Conservation (phyloP, 2,113 vertebrate genomes). For the Morone saxatilis region DNA sequence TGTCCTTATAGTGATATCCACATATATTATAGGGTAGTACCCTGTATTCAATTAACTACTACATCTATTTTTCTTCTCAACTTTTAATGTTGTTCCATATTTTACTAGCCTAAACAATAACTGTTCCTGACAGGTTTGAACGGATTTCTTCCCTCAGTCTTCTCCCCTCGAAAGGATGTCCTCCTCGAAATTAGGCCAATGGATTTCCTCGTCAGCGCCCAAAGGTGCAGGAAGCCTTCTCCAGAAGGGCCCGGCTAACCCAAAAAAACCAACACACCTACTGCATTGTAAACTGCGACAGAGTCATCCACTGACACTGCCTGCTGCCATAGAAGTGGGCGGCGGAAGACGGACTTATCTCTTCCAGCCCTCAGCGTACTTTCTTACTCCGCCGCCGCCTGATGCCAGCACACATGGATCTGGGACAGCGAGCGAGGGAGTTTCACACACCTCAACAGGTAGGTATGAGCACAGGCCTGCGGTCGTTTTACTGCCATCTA, state of each 20-base stretch:
- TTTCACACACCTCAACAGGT: slow-evolving; percentile 41
- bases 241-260: background rate
- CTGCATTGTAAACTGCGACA: background rate
- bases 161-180: background rate
- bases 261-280: slow-evolving; percentile 50
- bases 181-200: slow-evolving; percentile 11
- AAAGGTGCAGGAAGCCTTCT: slow-evolving; percentile 44
- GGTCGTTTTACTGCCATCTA: no score
- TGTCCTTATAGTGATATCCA: background rate
- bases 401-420: slow-evolving; percentile 17
- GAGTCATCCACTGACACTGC: slow-evolving; percentile 29
- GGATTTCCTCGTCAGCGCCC: slow-evolving; percentile 33
- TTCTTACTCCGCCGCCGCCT: slow-evolving; percentile 11
- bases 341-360: slow-evolving; percentile 31
- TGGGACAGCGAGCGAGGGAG: background rate
- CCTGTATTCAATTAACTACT: no score
- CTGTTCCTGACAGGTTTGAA: background rate
- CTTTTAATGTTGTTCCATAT: background rate
- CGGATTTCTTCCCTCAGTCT: background rate
- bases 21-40: no score
- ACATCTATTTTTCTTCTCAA: no score
- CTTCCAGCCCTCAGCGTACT: slow-evolving; percentile 15
- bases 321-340: slow-evolving; percentile 16
- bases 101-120: background rate
- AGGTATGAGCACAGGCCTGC: slow-evolving; percentile 1